Conservation (phyloP, 2,888 invertebrate genomes). For the Hymenopus coronatus region DNA sequence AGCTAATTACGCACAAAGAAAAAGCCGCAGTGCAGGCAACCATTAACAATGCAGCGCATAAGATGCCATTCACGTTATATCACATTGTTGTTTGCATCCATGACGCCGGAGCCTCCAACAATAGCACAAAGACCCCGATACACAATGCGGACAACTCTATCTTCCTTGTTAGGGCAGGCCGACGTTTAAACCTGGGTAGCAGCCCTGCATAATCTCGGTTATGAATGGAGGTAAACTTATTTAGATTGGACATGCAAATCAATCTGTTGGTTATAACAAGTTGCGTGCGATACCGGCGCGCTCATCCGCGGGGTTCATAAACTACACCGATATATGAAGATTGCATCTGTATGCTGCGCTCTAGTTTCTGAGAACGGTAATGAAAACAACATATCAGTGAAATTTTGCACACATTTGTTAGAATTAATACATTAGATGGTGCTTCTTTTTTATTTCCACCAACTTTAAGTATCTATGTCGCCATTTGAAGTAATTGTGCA, state of each 20-base stretch:
- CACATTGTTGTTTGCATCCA: background rate
- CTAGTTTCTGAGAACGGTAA: background rate
- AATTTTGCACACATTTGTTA: too few relatives aligned
- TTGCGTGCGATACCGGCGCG: background rate
- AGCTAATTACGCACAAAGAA: background rate
- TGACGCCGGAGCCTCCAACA: background rate
- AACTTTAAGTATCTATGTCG: too few relatives aligned
- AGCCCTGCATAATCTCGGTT: background rate
- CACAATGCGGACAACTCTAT: background rate
- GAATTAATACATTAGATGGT: too few relatives aligned
- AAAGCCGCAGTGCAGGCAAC: background rate
- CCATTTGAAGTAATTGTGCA: too few relatives aligned
- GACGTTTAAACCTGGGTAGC: background rate
- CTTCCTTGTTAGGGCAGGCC: background rate
- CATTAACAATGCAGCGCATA: background rate
- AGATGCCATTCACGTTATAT: background rate
- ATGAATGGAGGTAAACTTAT: background rate
- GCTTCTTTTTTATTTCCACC: too few relatives aligned
- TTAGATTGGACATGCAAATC: background rate
- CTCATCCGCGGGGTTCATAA: background rate
- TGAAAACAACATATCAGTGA: too few relatives aligned
- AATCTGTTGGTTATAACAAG: background rate
- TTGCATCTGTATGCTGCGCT: background rate
- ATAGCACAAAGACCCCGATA: background rate
- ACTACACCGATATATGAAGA: background rate